Base-by-base conservation (phyloP, 2,797 vertebrate genomes). In the Cichlasoma orientale region DNA sequence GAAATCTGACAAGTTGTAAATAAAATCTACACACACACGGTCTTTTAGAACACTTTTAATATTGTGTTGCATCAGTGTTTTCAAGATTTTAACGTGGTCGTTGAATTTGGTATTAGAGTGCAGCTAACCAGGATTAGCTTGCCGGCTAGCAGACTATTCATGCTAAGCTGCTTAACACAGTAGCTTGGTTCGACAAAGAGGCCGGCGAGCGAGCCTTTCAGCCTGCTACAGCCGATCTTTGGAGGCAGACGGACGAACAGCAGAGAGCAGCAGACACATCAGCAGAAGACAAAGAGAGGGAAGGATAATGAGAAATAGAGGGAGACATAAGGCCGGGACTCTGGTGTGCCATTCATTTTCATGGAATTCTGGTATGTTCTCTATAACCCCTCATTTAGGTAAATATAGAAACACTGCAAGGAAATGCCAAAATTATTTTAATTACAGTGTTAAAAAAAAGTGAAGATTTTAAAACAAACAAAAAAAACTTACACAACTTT, bases 201-300 rank as follows among this genome's bases (percentile, higher is more conserved):
- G 69, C 57, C 74, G 57, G 79, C 41, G 72, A 83, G 87, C 56
- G 75, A 80, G 82, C 31, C 73, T 79, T 83, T 84, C 58, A 82
- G 77, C 52, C 77, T 29, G 82, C 88, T 69, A 80, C 77, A 56
- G 88, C 83, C 74, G 16, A 77, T 89, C 86, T 84, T 41, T 59
- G 70, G 75, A 70, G 54, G 85, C 81, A 86, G 86, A 82, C 33
- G 73, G 83, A 77, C 74, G 70, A 90, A 92, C 80, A 38, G 92
- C 73, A 56, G 78, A 87, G 88, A 78, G 75, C 80, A 89, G 82
- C 84, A 79, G 86, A 72, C 77, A 85, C 79, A 77, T 89, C 83
- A 78, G 84, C 31, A 68, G 78, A 88, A 86, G 86, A 87, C 72
- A 85, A 87, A 86, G 84, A 79, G 78, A 78, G 56, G 71, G 83